Evolutionary conservation across 2,888 invertebrate species (phyloP), one percentile per base, ranked within the genome.

Genomic region (Leptarthrus brevirostris): DNA sequence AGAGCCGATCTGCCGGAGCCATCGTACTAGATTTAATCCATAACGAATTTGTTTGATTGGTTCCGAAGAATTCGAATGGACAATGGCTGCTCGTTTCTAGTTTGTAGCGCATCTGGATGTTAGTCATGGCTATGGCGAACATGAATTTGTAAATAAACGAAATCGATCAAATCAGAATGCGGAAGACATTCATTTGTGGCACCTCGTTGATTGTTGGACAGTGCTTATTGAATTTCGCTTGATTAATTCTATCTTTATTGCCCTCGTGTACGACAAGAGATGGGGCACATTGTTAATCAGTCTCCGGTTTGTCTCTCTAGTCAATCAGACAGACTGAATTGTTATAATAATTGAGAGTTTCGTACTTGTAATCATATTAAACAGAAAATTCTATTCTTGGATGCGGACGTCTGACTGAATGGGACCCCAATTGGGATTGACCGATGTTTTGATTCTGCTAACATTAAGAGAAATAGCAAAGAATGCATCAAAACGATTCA

Each of bases 41-140:
- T 61, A 30, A 30, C 61, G 36, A 61, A 61, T 61, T 61, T 34
- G 61, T 61, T 20, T 61, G 61, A 61, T 61, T 61, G 61, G 61
- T 61, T 61, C 36, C 18, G 12, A 61, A 36, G 61, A 61, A 61
- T 61, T 61, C 22, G 61, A 61, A 61, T 40, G 40, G 61, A 61
- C 20, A 36, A 20, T 54, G 54, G 24, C 52, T 52, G 22, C 14
- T 14, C 24, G n/a, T n/a, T 14, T 26, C 3, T 54, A 16, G 24
- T 8, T 30, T 8, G 30, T 4, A 30, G 8, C 8, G 30, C 30
- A 56, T 56, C 26, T 56, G 16, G n/a, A n/a, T 30, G 8, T 56
- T 56, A 24, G 56, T 30, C 8, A 30, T 16, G 56, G 26, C 26
- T 24, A 24, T 18, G 49, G 18, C 8, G 56, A n/a, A 26, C 16